These are phyloP conservation scores for Cactoblastis cactorum DNA, from an alignment of 2,888 invertebrate genomes.

Conservation along the genomic window DNA sequence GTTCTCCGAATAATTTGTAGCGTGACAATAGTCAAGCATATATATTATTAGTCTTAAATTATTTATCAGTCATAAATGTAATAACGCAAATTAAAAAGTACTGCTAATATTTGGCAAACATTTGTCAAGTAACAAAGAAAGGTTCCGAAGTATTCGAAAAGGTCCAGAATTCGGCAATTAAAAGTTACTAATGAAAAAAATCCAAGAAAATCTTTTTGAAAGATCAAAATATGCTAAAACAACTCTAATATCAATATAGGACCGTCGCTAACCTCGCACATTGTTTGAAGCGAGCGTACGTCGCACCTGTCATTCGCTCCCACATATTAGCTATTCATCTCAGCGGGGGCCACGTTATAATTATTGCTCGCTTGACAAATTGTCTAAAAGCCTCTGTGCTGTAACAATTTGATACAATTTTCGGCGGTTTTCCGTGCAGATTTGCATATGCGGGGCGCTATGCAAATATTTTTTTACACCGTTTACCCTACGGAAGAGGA, in stretches of 20 bases:
- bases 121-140: too few species aligned
- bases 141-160: too few species aligned
- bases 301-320: conserved; percentile 15
- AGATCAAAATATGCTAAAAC: not conserved
- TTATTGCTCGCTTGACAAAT: conserved; percentile 76
- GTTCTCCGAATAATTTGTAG: not conserved
- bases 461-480: conserved; percentile 75
- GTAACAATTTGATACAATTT: conserved; percentile 78
- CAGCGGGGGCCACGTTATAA: conserved; percentile 60
- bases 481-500: conserved; percentile 66
- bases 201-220: not conserved
- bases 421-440: conserved; percentile 67
- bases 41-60: too few species aligned
- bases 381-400: conserved; percentile 70
- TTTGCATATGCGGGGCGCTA: conserved; percentile 75
- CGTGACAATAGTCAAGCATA: too few species aligned
- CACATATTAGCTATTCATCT: conserved; percentile 43
- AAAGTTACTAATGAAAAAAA: too few species aligned
- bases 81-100: too few species aligned
- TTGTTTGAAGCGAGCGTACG: conserved; percentile 1
- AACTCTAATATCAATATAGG: not conserved
- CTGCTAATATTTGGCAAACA: too few species aligned
- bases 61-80: too few species aligned
- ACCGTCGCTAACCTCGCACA: not conserved
- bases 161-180: too few species aligned